These are phyloP conservation scores for Apostichopus californicus DNA, from an alignment of 35 echinoderm and acorn worm genomes.

Conservation along the genomic window DNA sequence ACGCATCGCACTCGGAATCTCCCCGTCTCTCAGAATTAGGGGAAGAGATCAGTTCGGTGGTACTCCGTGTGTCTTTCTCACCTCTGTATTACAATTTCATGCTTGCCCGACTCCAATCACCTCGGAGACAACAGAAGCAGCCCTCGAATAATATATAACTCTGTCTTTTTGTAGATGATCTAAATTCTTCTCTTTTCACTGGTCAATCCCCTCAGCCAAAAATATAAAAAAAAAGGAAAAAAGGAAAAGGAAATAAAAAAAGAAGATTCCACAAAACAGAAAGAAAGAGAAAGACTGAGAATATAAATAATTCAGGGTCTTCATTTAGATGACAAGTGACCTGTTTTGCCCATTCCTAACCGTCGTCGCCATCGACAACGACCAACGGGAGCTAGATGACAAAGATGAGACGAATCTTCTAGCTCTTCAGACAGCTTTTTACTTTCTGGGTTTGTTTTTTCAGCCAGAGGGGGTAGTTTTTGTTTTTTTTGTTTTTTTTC, in stretches of 20 bases:
- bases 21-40: no score
- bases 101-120: constrained; percentile 31
- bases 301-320: constrained; percentile 24
- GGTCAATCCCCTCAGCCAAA: constrained; percentile 16
- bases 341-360: background rate
- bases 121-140: background rate
- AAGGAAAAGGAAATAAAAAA: background rate
- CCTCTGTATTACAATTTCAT: constrained; percentile 46
- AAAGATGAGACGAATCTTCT: background rate
- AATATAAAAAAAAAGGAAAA: no score
- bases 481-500: background rate
- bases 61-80: constrained; percentile 9
- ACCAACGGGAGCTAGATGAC: no score
- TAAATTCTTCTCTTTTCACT: background rate
- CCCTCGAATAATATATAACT: constrained; percentile 4
- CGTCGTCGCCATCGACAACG: no score
- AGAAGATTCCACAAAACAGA: no score
- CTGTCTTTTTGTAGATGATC: background rate
- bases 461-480: background rate
- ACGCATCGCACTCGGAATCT: no score
- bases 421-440: background rate
- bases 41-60: background rate
- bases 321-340: constrained; percentile 28
- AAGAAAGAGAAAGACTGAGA: no score
- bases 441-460: background rate